A percentile compares a stretch with the other conserved stretches of the same genome.
Conservation (phyloP, 1,140 invertebrate species). For the Hylaeus anthracinus region DNA sequence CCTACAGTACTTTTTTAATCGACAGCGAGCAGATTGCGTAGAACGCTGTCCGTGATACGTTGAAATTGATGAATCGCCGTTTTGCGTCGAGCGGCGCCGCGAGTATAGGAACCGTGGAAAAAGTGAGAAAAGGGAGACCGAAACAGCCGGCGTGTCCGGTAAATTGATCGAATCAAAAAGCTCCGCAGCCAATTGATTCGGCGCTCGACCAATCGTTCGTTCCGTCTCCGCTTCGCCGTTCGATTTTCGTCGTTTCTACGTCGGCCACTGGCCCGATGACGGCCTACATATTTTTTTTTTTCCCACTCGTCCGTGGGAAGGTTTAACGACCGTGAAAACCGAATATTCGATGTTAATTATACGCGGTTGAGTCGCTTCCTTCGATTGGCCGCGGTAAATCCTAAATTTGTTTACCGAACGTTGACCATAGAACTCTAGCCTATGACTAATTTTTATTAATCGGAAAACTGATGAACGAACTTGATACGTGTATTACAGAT, state of each 20-base stretch:
- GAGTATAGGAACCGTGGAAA: neutral
- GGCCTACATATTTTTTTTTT: neutral
- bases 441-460: no score
- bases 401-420: no score
- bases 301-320: no score
- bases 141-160: slow-evolving; percentile 53
- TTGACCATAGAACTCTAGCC: no score
- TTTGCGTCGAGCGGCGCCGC: slow-evolving; percentile 30
- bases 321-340: neutral
- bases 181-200: slow-evolving; percentile 59
- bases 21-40: slow-evolving; percentile 38
- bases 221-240: slow-evolving; percentile 5
- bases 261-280: no score
- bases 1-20: slow-evolving; percentile 45
- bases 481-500: no score
- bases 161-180: slow-evolving; percentile 69
- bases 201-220: slow-evolving; percentile 42
- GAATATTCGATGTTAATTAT: no score
- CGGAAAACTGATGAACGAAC: no score
- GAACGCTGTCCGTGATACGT: slow-evolving; percentile 46
- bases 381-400: no score
- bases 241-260: no score
- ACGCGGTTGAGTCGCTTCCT: no score
- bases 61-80: slow-evolving; percentile 63
- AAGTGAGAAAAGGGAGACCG: slow-evolving; percentile 28